Evolutionary conservation across 2,888 invertebrate species (phyloP).

Genomic region (Melanotus villosus): DNA sequence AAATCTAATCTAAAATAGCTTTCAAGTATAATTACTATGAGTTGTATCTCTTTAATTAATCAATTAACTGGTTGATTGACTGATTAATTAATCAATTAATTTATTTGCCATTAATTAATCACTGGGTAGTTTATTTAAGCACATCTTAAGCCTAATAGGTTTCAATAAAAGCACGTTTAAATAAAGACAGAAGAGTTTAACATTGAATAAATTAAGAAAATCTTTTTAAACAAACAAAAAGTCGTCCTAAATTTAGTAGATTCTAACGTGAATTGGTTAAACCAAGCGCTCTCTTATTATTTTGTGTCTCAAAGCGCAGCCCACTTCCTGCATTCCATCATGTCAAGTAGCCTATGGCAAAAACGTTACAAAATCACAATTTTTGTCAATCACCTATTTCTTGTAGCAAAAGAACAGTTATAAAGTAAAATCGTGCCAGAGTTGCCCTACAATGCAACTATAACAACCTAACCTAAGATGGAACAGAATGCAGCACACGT

Average conservation of each 20-base stretch:
- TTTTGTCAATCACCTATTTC: slow-evolving; percentile 57
- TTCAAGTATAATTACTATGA: no score
- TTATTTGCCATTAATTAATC: no score
- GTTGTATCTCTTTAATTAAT: no score
- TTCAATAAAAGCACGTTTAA: no score
- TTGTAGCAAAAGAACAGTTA: slow-evolving; percentile 54
- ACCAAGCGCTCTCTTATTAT: slow-evolving; percentile 28
- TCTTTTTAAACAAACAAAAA: slow-evolving; percentile 38
- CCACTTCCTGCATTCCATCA: slow-evolving; percentile 62
- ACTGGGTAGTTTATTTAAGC: no score
- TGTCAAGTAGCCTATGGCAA: slow-evolving; percentile 57
- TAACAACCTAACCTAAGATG: slow-evolving; percentile 8
- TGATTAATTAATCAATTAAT: no score
- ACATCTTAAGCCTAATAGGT: no score
- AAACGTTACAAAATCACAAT: slow-evolving; percentile 58
- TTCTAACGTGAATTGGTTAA: slow-evolving; percentile 33
- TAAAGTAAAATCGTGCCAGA: slow-evolving; percentile 56
- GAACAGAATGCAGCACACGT: no score
- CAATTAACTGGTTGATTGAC: no score
- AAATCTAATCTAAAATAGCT: no score
- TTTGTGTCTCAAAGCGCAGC: slow-evolving; percentile 32
- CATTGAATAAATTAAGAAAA: no score
- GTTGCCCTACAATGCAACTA: slow-evolving; percentile 55
- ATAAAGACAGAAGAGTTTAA: no score
- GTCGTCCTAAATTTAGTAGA: slow-evolving; percentile 33